These are phyloP conservation scores for Asarcornis scutulata DNA, from an alignment of 2,113 vertebrate genomes.

Conservation along the genomic window DNA sequence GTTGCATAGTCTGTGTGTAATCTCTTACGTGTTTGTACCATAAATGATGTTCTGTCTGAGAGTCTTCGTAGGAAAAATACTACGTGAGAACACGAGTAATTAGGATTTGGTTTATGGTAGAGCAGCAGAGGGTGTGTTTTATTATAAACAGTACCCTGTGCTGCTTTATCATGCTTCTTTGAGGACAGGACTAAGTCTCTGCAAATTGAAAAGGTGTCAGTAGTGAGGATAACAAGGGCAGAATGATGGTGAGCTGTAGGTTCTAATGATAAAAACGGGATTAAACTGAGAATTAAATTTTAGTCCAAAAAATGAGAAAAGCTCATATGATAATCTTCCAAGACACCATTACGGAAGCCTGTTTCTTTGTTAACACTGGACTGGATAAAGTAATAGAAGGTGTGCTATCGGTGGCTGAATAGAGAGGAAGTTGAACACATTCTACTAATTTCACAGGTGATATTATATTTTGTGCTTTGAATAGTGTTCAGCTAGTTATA, in stretches of 20 bases:
- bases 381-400: neutral
- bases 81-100: neutral
- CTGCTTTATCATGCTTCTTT: neutral
- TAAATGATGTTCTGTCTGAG: neutral
- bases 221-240: neutral
- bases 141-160: neutral
- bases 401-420: neutral
- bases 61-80: neutral
- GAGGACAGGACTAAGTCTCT: neutral
- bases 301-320: constrained; percentile 8
- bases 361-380: neutral
- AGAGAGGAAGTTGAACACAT: neutral
- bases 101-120: neutral
- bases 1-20: neutral
- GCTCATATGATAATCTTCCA: neutral
- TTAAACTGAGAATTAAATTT: neutral
- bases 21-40: neutral
- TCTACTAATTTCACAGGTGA: neutral
- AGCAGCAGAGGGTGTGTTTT: neutral
- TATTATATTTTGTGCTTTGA: neutral
- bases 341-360: neutral
- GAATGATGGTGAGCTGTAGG: neutral
- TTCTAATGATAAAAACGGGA: neutral
- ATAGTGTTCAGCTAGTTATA: neutral
- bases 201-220: neutral